Percentiles rank a stretch among this genome's conserved stretches.
Evolutionary conservation across 92 coral and sea anemone species (phyloP).

Genomic region (Blastomussa wellsi): DNA sequence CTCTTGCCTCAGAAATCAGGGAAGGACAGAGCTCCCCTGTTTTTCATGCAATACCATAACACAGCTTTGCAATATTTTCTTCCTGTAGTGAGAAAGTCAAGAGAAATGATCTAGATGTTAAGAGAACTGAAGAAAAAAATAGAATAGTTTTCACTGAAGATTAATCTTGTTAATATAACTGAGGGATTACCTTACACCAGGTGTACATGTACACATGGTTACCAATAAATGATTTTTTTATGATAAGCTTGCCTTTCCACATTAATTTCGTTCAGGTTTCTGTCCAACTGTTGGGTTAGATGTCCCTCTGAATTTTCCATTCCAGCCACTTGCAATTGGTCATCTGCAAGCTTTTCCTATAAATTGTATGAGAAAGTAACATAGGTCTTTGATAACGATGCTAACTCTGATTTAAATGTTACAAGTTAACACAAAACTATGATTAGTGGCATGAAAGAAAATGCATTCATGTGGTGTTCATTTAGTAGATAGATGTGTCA

Average conservation of each 20-base stretch:
- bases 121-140: no score
- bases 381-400: not conserved
- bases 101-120: not conserved
- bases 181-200: conserved; percentile 38
- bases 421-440: not conserved
- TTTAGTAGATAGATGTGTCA: no score
- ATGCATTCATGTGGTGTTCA: no score
- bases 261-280: conserved; percentile 19
- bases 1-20: conserved; percentile 26
- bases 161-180: no score
- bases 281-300: conserved; percentile 26
- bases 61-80: conserved; percentile 32
- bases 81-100: conserved; percentile 14
- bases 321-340: conserved; percentile 35
- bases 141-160: no score
- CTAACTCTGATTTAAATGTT: not conserved
- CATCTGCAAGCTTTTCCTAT: conserved; percentile 54
- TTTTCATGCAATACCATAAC: conserved; percentile 26
- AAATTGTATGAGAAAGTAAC: not conserved
- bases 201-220: conserved; percentile 29
- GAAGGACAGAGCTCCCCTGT: conserved; percentile 13
- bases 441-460: not conserved
- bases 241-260: conserved; percentile 44
- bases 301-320: conserved; percentile 37
- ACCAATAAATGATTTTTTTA: conserved; percentile 39